A percentile compares a stretch with the other conserved stretches of the same genome.
Conservation (phyloP, 2,797 vertebrate species). For the Bradypodion pumilum region DNA sequence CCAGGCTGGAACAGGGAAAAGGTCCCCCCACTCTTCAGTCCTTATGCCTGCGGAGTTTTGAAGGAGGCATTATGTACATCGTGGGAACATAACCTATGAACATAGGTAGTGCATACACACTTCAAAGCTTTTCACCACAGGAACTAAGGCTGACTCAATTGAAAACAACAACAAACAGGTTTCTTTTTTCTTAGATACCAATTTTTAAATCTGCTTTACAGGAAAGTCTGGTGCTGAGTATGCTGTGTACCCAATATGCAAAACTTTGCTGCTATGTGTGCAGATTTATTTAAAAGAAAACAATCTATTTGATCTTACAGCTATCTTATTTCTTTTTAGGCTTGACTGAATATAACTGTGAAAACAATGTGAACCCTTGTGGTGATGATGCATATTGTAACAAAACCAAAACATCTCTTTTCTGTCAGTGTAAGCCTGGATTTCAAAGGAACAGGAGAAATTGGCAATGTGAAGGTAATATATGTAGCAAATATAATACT, state of each 20-base stretch:
- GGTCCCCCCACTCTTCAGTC: too few relatives aligned
- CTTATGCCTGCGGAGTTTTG: too few relatives aligned
- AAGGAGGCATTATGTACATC: background rate
- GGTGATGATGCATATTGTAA: conserved; percentile 95
- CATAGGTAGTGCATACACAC: background rate
- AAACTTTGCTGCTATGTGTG: background rate
- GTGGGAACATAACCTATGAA: background rate
- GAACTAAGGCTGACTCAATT: background rate
- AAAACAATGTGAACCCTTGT: conserved; percentile 90
- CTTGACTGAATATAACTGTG: conserved; percentile 87
- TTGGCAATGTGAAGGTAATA: conserved; percentile 93
- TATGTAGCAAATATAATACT: conserved; percentile 33
- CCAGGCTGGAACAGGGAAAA: too few relatives aligned
- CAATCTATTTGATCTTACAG: conserved; percentile 2
- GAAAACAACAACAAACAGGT: background rate
- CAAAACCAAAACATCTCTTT: conserved; percentile 86
- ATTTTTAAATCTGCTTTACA: background rate
- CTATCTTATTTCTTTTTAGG: conserved; percentile 57
- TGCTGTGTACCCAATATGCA: background rate
- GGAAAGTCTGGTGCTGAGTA: background rate
- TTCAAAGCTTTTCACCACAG: background rate
- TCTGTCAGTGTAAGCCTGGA: conserved; percentile 93
- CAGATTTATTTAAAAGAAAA: background rate
- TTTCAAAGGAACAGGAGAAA: conserved; percentile 91
- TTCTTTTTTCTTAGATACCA: background rate